Evolutionary conservation across 2,113 vertebrate genomes (phyloP).

Genomic region (Pantherophis guttatus): DNA sequence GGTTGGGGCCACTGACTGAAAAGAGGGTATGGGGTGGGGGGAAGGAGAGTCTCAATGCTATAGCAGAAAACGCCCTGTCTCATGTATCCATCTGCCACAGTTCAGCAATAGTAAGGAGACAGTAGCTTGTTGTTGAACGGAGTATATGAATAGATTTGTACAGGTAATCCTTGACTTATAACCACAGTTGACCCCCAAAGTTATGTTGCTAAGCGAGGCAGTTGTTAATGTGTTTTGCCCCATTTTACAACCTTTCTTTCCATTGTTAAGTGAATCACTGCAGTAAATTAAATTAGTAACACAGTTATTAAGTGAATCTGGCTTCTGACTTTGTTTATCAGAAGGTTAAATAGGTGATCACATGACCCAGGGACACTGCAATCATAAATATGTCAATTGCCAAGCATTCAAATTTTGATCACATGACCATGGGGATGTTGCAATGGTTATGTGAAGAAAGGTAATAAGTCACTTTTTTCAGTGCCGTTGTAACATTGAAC

Average conservation of each 20-base stretch:
- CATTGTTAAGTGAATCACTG: not conserved
- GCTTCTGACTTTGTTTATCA: not conserved
- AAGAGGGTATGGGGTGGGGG: not conserved
- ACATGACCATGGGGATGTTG: not conserved
- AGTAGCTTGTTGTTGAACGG: not conserved
- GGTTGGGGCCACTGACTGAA: not conserved
- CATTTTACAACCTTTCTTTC: not conserved
- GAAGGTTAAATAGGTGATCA: not conserved
- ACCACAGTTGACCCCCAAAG: not conserved
- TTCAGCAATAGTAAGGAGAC: not conserved
- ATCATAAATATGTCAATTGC: not conserved
- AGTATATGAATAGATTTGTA: not conserved
- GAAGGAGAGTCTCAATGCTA: not conserved
- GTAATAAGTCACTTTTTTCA: not conserved
- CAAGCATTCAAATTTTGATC: not conserved
- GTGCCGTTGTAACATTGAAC: not conserved
- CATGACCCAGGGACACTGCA: not conserved
- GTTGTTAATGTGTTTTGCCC: not conserved
- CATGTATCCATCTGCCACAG: not conserved
- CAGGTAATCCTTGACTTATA: not conserved
- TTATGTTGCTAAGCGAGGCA: not conserved
- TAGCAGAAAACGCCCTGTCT: not conserved
- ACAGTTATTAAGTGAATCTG: not conserved
- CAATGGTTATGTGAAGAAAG: not conserved
- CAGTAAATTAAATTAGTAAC: not conserved